phyloP scores from a whole-genome alignment of 2,113 vertebrate genomes.

The Solenodon paradoxus region DNA sequence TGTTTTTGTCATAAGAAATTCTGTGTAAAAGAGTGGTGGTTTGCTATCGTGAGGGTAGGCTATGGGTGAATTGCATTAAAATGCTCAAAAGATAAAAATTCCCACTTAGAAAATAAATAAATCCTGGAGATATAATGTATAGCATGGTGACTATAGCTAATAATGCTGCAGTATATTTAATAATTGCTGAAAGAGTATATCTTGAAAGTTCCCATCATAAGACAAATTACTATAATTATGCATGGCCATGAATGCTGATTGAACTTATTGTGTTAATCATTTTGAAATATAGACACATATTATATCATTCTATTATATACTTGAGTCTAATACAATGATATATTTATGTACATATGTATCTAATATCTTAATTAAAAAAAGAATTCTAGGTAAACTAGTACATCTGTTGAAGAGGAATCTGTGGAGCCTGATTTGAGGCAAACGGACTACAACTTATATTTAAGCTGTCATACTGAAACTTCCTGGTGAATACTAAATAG shows the following conservation, averaged over 20 bases:
- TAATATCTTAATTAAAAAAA: neutral
- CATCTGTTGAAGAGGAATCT: neutral
- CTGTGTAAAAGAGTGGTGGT: neutral
- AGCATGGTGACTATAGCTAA: neutral
- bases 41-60: neutral
- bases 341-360: neutral
- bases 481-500: too few relatives aligned
- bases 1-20: neutral
- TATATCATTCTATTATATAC: neutral
- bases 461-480: too few relatives aligned
- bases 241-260: neutral
- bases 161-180: neutral
- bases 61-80: neutral
- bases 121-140: neutral
- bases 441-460: too few relatives aligned
- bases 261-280: neutral
- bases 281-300: neutral
- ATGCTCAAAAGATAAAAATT: neutral
- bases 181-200: neutral
- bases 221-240: neutral
- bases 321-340: neutral
- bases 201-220: neutral
- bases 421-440: too few relatives aligned
- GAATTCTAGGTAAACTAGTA: neutral
- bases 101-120: neutral